A percentile compares a stretch with the other conserved stretches of the same genome.
Conservation (phyloP, 2,797 vertebrate genomes). For the Labroides dimidiatus region DNA sequence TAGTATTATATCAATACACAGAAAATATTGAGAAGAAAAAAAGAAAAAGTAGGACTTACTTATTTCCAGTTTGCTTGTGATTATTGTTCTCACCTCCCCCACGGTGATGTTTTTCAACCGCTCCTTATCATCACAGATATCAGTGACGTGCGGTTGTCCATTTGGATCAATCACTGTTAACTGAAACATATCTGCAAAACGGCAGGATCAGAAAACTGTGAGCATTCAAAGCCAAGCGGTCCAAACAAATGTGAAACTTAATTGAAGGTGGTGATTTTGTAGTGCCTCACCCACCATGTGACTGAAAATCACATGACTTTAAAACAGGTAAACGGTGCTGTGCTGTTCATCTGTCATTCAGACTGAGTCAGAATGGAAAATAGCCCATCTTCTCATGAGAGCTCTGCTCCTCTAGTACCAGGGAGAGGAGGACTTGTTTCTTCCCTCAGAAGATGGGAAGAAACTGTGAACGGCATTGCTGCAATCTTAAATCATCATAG, state of each 20-base stretch:
- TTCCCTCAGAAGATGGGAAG: too few species aligned
- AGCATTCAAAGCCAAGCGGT: neutral
- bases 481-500: too few species aligned
- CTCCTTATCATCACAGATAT: neutral
- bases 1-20: too few species aligned
- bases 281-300: neutral
- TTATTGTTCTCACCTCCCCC: neutral
- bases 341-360: too few species aligned
- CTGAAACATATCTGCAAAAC: neutral
- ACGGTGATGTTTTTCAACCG: neutral
- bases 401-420: too few species aligned
- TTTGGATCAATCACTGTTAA: neutral
- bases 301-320: neutral
- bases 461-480: too few species aligned
- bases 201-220: neutral
- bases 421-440: too few species aligned
- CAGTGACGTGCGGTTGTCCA: neutral
- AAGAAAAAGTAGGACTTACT: neutral
- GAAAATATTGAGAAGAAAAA: too few species aligned
- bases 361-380: too few species aligned
- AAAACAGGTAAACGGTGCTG: too few species aligned
- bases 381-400: too few species aligned
- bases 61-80: neutral
- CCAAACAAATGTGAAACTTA: neutral
- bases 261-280: neutral